Percentiles rank a stretch among this genome's conserved stretches.
These are phyloP conservation scores for Drosophila santomea DNA, from an alignment of 1,140 invertebrate genomes.

Conservation along the genomic window DNA sequence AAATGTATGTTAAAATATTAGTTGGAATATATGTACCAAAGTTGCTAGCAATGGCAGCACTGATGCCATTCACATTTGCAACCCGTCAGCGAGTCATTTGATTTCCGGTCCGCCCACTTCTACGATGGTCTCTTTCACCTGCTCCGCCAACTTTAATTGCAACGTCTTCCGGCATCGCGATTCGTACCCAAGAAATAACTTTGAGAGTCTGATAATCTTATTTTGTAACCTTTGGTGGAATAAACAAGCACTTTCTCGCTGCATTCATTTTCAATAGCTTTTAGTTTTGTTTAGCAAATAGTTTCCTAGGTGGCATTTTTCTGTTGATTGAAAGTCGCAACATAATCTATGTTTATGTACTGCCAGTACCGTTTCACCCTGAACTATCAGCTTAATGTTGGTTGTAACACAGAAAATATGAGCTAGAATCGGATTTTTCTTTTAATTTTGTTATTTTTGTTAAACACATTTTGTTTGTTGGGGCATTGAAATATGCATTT, in stretches of 20 bases:
- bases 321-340: neutral
- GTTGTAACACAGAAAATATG: neutral
- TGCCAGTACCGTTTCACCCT: neutral
- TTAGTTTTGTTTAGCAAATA: neutral
- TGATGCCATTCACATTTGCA: neutral
- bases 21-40: too few relatives aligned
- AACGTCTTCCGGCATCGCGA: slow-evolving; percentile 27
- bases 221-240: neutral
- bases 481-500: too few relatives aligned
- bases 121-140: neutral
- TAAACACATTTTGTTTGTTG: too few relatives aligned
- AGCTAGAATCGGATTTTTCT: too few relatives aligned
- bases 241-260: neutral
- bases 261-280: neutral
- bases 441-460: too few relatives aligned
- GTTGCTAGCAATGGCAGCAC: neutral
- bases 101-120: slow-evolving; percentile 35
- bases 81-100: slow-evolving; percentile 6
- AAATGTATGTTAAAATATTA: too few relatives aligned
- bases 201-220: neutral
- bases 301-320: neutral
- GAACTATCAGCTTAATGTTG: neutral
- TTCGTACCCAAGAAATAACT: neutral
- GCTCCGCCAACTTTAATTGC: slow-evolving; percentile 46
- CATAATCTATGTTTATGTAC: neutral